phyloP scores from a whole-genome alignment of 2,113 vertebrate species.

The Campylomormyrus tamandua region DNA sequence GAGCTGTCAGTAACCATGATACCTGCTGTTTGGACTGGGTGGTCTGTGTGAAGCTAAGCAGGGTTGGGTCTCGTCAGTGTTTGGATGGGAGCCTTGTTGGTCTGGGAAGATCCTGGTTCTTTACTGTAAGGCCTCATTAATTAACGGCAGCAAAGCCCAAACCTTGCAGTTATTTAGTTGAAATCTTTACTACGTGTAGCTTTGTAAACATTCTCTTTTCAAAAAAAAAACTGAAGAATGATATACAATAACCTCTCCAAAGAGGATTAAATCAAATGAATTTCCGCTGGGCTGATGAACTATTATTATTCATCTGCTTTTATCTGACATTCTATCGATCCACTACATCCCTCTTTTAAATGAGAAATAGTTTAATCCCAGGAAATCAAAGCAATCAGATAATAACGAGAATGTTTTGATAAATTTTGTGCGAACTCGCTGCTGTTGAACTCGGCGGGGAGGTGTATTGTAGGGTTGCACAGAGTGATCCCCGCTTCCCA shows the following conservation, averaged over 20 bases:
- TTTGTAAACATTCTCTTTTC: neutral
- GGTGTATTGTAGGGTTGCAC: neutral
- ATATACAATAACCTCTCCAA: neutral
- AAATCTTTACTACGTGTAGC: neutral
- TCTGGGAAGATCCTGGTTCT: too few species aligned
- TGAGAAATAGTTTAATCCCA: neutral
- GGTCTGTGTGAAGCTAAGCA: too few species aligned
- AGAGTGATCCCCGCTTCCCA: too few species aligned
- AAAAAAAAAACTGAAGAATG: neutral
- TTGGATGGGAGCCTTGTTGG: too few species aligned
- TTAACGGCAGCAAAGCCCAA: neutral
- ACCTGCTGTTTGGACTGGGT: too few species aligned
- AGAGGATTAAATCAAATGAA: neutral
- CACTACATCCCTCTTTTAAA: neutral
- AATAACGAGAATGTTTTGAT: neutral
- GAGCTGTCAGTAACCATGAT: too few species aligned
- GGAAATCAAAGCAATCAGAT: neutral
- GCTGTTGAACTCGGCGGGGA: neutral
- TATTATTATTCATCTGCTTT: neutral
- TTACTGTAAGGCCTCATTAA: neutral
- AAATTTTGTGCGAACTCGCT: neutral
- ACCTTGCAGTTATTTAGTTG: neutral
- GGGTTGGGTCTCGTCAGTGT: too few species aligned
- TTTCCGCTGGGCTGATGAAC: neutral
- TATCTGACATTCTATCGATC: neutral